Evolutionary conservation across 2,113 vertebrate species (phyloP).

Genomic region (Lutjanus erythropterus): DNA sequence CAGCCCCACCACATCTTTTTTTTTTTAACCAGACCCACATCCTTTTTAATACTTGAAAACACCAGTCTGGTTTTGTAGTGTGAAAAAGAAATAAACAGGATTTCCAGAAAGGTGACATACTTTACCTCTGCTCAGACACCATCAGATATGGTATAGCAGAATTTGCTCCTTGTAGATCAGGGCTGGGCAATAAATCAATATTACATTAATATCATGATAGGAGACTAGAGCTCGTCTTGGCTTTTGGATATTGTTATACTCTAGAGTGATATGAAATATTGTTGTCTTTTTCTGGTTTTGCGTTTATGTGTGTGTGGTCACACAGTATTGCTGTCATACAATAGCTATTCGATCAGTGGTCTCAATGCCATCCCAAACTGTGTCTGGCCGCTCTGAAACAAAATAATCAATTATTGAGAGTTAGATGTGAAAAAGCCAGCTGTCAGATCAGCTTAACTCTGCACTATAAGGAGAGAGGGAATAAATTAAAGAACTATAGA

Average conservation of each 20-base stretch:
- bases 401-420: too few species aligned
- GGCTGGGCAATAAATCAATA: too few species aligned
- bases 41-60: conserved; percentile 20
- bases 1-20: conserved; percentile 1
- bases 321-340: neutral
- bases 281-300: too few species aligned
- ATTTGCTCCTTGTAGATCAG: neutral
- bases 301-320: neutral
- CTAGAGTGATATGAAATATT: too few species aligned
- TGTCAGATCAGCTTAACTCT: conserved; percentile 20
- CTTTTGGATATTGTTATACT: too few species aligned
- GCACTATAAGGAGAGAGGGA: conserved; percentile 15
- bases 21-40: neutral
- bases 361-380: neutral
- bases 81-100: neutral
- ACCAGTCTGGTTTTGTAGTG: neutral
- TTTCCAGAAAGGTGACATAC: neutral
- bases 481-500: conserved; percentile 20
- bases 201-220: too few species aligned
- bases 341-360: neutral
- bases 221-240: too few species aligned
- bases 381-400: neutral
- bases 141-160: neutral
- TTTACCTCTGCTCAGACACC: neutral
- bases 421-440: conserved; percentile 9